phyloP scores from a whole-genome alignment of 2,113 vertebrate genomes.

The Diadophis punctatus region DNA sequence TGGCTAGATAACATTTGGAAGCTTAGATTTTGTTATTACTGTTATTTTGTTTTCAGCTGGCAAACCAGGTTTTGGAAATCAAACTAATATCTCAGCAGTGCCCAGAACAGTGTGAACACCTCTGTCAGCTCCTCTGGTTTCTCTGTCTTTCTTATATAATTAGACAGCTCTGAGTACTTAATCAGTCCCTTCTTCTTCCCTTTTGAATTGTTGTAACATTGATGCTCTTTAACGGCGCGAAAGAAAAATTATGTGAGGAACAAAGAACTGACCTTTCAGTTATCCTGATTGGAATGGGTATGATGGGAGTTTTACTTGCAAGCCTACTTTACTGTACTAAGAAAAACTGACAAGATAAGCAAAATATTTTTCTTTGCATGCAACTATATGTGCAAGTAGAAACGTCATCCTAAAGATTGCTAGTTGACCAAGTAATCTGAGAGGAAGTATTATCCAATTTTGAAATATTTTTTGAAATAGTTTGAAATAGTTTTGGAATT shows the following conservation, averaged over 20 bases:
- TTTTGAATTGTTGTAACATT: conserved; percentile 59
- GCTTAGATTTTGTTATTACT: conserved; percentile 32
- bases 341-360: conserved; percentile 69
- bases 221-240: conserved; percentile 66
- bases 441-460: conserved; percentile 59
- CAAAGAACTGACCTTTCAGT: conserved; percentile 55
- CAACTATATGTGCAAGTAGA: conserved; percentile 38
- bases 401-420: conserved; percentile 67
- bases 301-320: conserved; percentile 51
- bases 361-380: conserved; percentile 39
- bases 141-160: conserved; percentile 33
- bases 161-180: conserved; percentile 56
- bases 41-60: conserved; percentile 18
- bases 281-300: conserved; percentile 28
- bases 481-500: too few species aligned
- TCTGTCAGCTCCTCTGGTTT: conserved; percentile 71
- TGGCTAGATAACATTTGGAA: conserved; percentile 55
- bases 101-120: conserved; percentile 71
- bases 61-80: conserved; percentile 66
- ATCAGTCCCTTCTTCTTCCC: conserved; percentile 74
- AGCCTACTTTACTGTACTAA: conserved; percentile 54
- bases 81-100: conserved; percentile 74
- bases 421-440: conserved; percentile 57
- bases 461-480: conserved; percentile 36
- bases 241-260: conserved; percentile 64